Conservation (phyloP, 1,140 invertebrate species). For the Amphibalanus amphitrite region DNA sequence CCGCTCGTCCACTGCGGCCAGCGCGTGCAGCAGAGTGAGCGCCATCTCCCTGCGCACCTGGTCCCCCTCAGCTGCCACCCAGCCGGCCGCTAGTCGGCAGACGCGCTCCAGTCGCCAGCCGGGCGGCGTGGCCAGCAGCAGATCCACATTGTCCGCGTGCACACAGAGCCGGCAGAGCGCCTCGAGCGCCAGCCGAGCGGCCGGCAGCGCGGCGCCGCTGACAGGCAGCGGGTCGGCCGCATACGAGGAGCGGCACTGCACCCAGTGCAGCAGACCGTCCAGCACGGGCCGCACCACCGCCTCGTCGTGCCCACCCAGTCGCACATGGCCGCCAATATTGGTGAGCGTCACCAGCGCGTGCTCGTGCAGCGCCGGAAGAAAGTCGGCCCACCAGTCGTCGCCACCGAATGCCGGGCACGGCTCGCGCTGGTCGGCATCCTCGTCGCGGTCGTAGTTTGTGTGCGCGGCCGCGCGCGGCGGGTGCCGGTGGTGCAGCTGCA, state of each 20-base stretch:
- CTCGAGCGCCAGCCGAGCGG: too few relatives aligned
- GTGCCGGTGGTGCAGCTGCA: slow-evolving; percentile 79
- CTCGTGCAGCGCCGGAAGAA: slow-evolving; percentile 74
- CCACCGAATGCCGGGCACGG: slow-evolving; percentile 24
- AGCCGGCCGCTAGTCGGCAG: too few relatives aligned
- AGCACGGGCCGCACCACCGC: slow-evolving; percentile 77
- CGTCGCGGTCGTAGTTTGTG: slow-evolving; percentile 53
- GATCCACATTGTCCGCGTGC: too few relatives aligned
- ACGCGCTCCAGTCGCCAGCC: neutral
- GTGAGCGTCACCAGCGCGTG: slow-evolving; percentile 83
- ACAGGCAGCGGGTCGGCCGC: too few relatives aligned
- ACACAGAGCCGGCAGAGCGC: too few relatives aligned
- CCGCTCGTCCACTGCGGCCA: slow-evolving; percentile 73
- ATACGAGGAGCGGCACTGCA: slow-evolving; percentile 19
- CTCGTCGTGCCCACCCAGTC: slow-evolving; percentile 70
- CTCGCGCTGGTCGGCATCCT: slow-evolving; percentile 21
- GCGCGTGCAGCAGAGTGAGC: slow-evolving; percentile 79
- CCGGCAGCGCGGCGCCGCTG: slow-evolving; percentile 22
- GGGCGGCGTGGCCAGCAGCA: neutral
- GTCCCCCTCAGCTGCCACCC: too few relatives aligned
- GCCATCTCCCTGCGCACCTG: slow-evolving; percentile 68
- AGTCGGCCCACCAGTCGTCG: slow-evolving; percentile 81
- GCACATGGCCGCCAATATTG: slow-evolving; percentile 82
- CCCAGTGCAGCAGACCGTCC: slow-evolving; percentile 75
- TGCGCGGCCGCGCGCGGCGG: slow-evolving; percentile 37